Evolutionary conservation across 2,113 vertebrate species (phyloP).

Genomic region (Aspiorhynchus laticeps): DNA sequence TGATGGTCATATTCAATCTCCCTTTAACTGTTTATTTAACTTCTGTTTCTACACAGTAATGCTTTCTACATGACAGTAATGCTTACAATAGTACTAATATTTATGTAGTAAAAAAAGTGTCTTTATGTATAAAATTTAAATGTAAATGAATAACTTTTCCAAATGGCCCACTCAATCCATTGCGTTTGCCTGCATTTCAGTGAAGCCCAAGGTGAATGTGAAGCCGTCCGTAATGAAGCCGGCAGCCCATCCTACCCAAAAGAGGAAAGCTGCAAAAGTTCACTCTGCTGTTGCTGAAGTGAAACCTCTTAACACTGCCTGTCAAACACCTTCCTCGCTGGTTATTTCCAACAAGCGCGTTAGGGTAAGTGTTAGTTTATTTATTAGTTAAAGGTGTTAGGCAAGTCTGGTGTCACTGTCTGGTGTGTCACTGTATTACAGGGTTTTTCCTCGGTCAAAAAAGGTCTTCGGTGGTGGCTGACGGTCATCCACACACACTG

Average conservation of each 20-base stretch:
- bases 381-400: neutral
- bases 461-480: too few relatives aligned
- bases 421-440: too few relatives aligned
- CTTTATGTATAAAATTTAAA: too few relatives aligned
- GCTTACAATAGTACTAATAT: too few relatives aligned
- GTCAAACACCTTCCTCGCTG: constrained; percentile 28
- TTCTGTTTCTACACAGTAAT: too few relatives aligned
- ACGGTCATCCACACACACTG: too few relatives aligned
- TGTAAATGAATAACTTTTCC: neutral
- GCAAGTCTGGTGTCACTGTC: too few relatives aligned
- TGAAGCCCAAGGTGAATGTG: constrained; percentile 84
- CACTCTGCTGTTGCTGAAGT: constrained; percentile 85
- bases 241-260: constrained; percentile 71
- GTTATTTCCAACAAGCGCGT: constrained; percentile 39
- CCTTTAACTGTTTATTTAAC: neutral
- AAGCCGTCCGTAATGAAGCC: constrained; percentile 83
- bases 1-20: neutral
- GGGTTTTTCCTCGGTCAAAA: too few relatives aligned
- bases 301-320: constrained; percentile 77
- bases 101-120: too few relatives aligned
- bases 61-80: too few relatives aligned
- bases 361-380: constrained; percentile 51
- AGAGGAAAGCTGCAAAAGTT: constrained; percentile 73
- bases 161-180: neutral
- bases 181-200: constrained; percentile 66